Evolutionary conservation across 2,797 vertebrate genomes (phyloP), one percentile per base, ranked within the genome.

Genomic region (Anableps anableps): DNA sequence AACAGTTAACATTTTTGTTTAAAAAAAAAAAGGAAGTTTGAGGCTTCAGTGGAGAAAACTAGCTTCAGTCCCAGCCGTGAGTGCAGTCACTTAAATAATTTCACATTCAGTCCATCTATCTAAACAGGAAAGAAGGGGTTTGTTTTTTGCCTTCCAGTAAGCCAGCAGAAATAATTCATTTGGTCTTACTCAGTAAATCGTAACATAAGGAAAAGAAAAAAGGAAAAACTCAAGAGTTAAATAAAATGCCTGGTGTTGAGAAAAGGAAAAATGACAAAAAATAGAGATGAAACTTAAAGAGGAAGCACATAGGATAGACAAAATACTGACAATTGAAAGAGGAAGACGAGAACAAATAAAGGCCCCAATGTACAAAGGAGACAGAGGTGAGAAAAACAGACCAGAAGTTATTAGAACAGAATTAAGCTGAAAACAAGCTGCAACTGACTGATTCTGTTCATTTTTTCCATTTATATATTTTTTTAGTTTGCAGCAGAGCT

Each of bases 1-100:
- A 72, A 55, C 85, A 51, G 74, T 8, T 48, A 41, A 74, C 58
- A 23, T 79, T 48, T 76, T 41, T 66, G 19, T 79, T 55, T 68
- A 2, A 81, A 75, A 86, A 81, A 75, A 86, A 91, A 76, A 64
- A 13, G 84, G 89, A 90, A 89, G 81, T 86, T 1, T 50, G 55
- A 64, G 16, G 4, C 78, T 79, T 29, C 76, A 77, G 19, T 60
- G 72, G 80, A 83, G 78, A 81, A 88, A 86, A 83, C 71, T n/a
- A 16, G 13, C 17, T 21, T 53, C 3, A 66, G 48, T 64, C 3
- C 4, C 9, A 41, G 26, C 7, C 11, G 31, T 38, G 31, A 5
- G 26, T 38, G 53, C 31, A 38, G 23, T 31, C 23, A 14, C 64
- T 31, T 19, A 62, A 62, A 79, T 21, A 58, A 3, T 29, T 62